Base-by-base conservation (phyloP, 1,140 invertebrate genomes). In the Zophobas morio region DNA sequence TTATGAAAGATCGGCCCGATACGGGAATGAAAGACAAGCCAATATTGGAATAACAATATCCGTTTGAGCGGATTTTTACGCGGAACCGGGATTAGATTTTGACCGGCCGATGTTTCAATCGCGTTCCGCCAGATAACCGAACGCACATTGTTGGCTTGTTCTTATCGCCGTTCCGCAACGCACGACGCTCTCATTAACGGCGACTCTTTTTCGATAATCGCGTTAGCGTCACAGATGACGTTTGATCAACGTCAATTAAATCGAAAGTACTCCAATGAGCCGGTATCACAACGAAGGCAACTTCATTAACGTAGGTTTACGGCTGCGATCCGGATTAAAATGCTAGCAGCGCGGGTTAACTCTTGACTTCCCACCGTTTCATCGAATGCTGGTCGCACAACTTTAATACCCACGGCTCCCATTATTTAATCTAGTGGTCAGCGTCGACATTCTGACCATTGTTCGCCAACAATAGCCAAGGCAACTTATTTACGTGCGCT, bases 371-470 rank as follows among this genome's bases (percentile, higher is more conserved):
- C 32, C 57, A 20, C 60, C 46, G 76, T 78, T 78, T 78, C 70
- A 78, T 63, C 56, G 57, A 57, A 53, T 73, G 33, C 39, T 40
- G 76, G 76, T 74, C 70, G 70, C 56, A 46, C 36, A 49, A 74
- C 37, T 78, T 33, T 78, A 74, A 78, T 60, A 66, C 76, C 70
- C 76, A 34, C 35, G 70, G 34, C 76, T 70, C 46, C 71, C 71
- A 78, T 77, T 77, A 77, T 77, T 77, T 77, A 77, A 77, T 77
- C 76, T 63, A 36, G 76, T 53, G 76, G 76, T 73, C 60, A 63
- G 40, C 39, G 75, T 53, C 70, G 63, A 53, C 51, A 54, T 72
- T 57, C 37, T 57, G 57, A 53, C 76, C 49, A 77, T 78, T 78
- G 76, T 78, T 78, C 40, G 46, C 37, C 57, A 20, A 78, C 47